phyloP scores from a whole-genome alignment of 2,113 vertebrate genomes.

The Trochalopteron elliotii region DNA sequence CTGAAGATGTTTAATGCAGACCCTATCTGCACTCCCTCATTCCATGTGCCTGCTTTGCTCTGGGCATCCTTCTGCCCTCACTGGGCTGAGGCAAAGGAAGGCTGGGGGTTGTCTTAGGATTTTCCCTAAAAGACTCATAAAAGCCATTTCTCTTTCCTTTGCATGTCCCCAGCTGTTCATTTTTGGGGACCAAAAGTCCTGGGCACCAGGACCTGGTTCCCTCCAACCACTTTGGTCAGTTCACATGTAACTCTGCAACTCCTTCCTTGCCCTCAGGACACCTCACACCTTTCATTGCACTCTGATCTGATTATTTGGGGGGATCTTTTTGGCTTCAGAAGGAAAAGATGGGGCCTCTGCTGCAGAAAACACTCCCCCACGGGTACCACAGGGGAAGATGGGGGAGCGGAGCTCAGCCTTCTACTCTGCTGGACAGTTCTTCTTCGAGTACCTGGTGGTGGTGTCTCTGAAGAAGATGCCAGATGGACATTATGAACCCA shows the following conservation, averaged over 20 bases:
- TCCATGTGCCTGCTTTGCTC: fast-evolving
- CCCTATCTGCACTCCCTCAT: not conserved
- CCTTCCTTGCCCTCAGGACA: not conserved
- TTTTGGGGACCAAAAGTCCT: not conserved
- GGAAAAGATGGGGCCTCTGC: not conserved
- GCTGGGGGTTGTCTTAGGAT: not conserved
- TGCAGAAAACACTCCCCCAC: not conserved
- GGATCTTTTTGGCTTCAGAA: slow-evolving; percentile 52
- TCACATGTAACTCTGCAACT: not conserved
- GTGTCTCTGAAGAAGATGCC: slow-evolving; percentile 83
- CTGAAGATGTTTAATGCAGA: not conserved
- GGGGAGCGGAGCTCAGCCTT: slow-evolving; percentile 44
- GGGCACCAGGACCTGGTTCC: not conserved
- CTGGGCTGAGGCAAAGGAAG: not conserved
- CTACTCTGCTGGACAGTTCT: slow-evolving; percentile 83
- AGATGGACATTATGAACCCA: slow-evolving; percentile 81
- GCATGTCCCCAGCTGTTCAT: not conserved
- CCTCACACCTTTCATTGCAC: slow-evolving; percentile 23
- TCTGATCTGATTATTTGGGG: not conserved
- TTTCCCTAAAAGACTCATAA: not conserved
- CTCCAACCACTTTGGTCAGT: not conserved
- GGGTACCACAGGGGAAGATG: not conserved
- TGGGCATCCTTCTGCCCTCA: not conserved
- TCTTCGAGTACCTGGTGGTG: slow-evolving; percentile 96
- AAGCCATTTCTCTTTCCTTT: not conserved